Evolutionary conservation across 1,140 invertebrate species (phyloP).

Genomic region (Sipha flava): DNA sequence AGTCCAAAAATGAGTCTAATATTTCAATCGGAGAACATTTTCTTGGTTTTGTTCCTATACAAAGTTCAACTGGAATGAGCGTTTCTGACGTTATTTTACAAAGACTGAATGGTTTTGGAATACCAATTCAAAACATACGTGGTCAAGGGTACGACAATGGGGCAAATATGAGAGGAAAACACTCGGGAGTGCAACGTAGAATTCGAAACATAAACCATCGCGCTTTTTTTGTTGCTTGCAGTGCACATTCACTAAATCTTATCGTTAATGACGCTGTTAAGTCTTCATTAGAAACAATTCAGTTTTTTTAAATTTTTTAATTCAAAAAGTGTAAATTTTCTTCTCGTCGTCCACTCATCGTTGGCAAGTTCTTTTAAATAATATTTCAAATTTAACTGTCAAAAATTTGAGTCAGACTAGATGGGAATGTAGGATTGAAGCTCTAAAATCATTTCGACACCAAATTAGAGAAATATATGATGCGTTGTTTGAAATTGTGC

Average conservation of each 20-base stretch:
- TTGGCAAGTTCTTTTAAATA: constrained; percentile 26
- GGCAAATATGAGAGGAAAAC: not conserved
- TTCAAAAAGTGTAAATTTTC: constrained; percentile 36
- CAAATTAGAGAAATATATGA: no score
- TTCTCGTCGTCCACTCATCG: constrained; percentile 37
- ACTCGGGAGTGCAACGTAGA: not conserved
- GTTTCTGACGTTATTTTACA: not conserved
- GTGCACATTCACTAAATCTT: constrained; percentile 3
- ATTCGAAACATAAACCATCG: not conserved
- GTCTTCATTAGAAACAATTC: constrained; percentile 33
- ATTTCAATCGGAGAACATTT: no score
- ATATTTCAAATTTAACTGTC: not conserved
- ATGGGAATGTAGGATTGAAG: no score
- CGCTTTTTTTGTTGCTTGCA: not conserved
- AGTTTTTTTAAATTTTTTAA: constrained; percentile 36
- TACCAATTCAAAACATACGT: constrained; percentile 19
- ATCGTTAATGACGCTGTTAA: constrained; percentile 31
- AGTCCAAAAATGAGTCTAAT: not conserved
- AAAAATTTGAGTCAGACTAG: no score
- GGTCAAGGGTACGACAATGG: constrained; percentile 34
- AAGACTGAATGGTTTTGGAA: not conserved
- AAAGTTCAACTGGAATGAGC: not conserved
- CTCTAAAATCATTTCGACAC: no score
- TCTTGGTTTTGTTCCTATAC: no score
- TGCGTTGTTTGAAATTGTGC: no score